Base-by-base conservation (phyloP, 23 tunicate genomes). In the Halocynthia aurantium region DNA sequence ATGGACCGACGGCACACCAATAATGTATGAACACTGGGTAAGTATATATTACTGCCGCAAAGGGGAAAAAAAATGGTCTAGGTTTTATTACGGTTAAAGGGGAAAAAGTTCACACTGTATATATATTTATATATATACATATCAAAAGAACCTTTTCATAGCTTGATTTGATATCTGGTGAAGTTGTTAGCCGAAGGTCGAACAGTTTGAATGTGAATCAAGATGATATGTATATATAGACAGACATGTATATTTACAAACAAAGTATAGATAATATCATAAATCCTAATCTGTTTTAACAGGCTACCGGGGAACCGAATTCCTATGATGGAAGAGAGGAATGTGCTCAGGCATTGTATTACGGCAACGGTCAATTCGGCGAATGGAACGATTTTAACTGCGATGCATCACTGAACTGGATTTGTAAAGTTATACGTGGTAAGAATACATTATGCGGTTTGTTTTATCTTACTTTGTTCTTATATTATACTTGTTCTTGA, bases 1-100 rank as follows among this genome's bases (percentile, higher is more conserved):
- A 8, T 91, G 97, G 97, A 58, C 92, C 49, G 97, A 91, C 51
- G 77, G 77, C 75, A 77, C 97, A 17, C 91, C 97, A 0, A 50
- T 91, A n/a, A 64, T 83, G 11, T 91, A 82, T 61, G 83, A 86
- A 12, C 77, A 91, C 78, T 91, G 97, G 97, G 97, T 82, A 52
- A 85, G 83, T 17, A 67, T 67, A 0, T 4, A 19, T 67, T 11
- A 11, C 4, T 2, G 22, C 72, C 12, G 2, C 19, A 19, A 5
- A 18, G 72, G 21, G 18, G n/a, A n/a, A n/a, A n/a, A n/a, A n/a
- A n/a, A n/a, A n/a, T n/a, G n/a, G n/a, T n/a, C n/a, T n/a, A n/a
- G n/a, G n/a, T n/a, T n/a, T n/a, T n/a, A n/a, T n/a, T n/a, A n/a
- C n/a, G 44, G 44, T 31, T 31, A 4, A 4, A 31, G 44, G 1